phyloP scores from a whole-genome alignment of 2,888 invertebrate genomes.

The Sesia bembeciformis region DNA sequence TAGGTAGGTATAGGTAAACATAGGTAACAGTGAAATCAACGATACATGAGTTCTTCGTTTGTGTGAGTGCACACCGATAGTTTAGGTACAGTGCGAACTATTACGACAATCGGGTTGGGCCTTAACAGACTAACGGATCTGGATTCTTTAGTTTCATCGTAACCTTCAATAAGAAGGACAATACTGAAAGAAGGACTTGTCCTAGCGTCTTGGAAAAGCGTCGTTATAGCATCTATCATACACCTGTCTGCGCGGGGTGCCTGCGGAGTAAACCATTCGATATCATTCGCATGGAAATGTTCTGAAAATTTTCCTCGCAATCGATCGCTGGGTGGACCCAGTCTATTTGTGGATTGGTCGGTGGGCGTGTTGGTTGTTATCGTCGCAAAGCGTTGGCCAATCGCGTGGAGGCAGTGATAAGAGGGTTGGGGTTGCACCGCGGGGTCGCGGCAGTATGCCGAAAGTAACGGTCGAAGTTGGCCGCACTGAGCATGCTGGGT shows the following conservation, averaged over 20 bases:
- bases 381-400: constrained; percentile 48
- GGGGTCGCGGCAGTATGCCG: constrained; percentile 60
- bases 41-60: too few relatives aligned
- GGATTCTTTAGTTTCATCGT: too few relatives aligned
- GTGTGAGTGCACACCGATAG: too few relatives aligned
- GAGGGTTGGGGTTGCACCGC: constrained; percentile 62
- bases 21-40: too few relatives aligned
- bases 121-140: too few relatives aligned
- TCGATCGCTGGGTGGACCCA: constrained; percentile 62
- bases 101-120: too few relatives aligned
- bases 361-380: constrained; percentile 66
- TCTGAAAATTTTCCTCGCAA: constrained; percentile 50
- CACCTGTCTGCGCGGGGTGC: constrained; percentile 36
- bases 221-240: constrained; percentile 12
- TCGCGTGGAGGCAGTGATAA: constrained; percentile 44
- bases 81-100: too few relatives aligned
- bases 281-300: constrained; percentile 46
- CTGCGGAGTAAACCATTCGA: constrained; percentile 52
- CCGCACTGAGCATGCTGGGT: constrained; percentile 57
- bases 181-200: too few relatives aligned
- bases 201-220: too few relatives aligned
- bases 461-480: constrained; percentile 47
- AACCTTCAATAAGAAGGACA: too few relatives aligned
- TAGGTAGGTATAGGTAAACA: too few relatives aligned
- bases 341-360: constrained; percentile 45